A percentile compares a stretch with the other conserved stretches of the same genome.
Conservation (phyloP, 1,140 invertebrate species). For the Bemisia tabaci region DNA sequence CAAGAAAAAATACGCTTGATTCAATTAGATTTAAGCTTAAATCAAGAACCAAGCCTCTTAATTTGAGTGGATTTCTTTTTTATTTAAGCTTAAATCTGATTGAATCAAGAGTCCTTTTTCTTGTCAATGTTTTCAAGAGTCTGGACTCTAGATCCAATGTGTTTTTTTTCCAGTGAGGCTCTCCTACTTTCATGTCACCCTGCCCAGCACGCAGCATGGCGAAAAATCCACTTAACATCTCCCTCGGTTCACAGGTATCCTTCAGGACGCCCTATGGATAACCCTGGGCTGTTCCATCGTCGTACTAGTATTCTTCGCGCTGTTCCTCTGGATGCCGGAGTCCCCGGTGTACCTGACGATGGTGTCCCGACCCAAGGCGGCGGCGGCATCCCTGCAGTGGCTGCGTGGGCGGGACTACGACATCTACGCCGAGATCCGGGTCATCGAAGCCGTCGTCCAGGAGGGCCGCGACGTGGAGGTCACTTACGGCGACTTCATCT, state of each 20-base stretch:
- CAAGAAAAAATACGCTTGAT: too few relatives aligned
- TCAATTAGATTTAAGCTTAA: too few relatives aligned
- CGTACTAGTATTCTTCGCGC: conserved; percentile 30
- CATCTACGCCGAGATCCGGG: conserved; percentile 6
- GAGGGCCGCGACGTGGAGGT: conserved; percentile 1
- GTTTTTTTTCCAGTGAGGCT: too few relatives aligned
- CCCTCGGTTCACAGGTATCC: background rate
- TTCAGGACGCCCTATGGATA: background rate
- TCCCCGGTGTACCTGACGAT: conserved; percentile 29
- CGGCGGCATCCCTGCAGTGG: conserved; percentile 27
- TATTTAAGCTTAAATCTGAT: too few relatives aligned
- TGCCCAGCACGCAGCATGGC: too few relatives aligned
- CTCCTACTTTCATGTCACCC: too few relatives aligned
- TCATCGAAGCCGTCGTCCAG: conserved; percentile 11
- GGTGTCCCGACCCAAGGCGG: conserved; percentile 17
- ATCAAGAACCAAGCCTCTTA: too few relatives aligned
- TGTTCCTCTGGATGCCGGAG: conserved; percentile 35
- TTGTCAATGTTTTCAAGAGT: too few relatives aligned
- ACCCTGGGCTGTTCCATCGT: conserved; percentile 27
- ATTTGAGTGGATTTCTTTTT: too few relatives aligned
- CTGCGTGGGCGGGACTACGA: conserved; percentile 8
- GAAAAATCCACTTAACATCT: too few relatives aligned
- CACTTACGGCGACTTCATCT: conserved; percentile 3
- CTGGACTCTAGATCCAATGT: too few relatives aligned
- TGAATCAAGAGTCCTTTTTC: too few relatives aligned